phyloP scores from a whole-genome alignment of 2,888 invertebrate species.

The Harmothoe impar region DNA sequence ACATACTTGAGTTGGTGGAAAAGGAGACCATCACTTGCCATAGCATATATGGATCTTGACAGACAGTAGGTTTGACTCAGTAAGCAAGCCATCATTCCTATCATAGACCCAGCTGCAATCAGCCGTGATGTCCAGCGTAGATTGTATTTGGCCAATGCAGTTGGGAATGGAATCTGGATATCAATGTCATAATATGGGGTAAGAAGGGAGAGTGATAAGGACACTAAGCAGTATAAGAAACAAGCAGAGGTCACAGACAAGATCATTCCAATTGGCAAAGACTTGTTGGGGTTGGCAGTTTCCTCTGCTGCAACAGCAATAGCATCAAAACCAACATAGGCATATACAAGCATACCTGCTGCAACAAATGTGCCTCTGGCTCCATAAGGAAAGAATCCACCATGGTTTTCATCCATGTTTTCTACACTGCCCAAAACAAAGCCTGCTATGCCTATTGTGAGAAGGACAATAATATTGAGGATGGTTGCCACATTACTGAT shows the following conservation, averaged over 20 bases:
- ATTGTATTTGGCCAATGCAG: not conserved
- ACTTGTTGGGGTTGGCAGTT: not conserved
- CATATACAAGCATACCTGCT: not conserved
- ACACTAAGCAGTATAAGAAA: not conserved
- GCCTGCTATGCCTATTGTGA: not conserved
- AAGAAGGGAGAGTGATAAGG: not conserved
- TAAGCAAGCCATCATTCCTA: not conserved
- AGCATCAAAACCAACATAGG: conserved; percentile 26
- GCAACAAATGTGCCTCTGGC: not conserved
- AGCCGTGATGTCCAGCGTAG: not conserved
- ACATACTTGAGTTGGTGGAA: not conserved
- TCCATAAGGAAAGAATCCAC: conserved; percentile 14
- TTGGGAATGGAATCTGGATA: not conserved
- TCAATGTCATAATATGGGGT: not conserved
- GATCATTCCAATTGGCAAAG: not conserved
- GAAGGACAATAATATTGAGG: not conserved
- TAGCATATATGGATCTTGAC: not conserved
- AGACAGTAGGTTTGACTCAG: not conserved
- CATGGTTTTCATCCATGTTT: not conserved
- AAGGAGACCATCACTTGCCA: not conserved
- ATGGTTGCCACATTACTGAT: not conserved
- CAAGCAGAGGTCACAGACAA: not conserved
- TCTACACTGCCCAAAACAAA: not conserved
- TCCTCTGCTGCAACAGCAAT: conserved; percentile 22
- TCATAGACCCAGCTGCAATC: not conserved